phyloP scores from a whole-genome alignment of 2,797 vertebrate genomes.

The Manis javanica region DNA sequence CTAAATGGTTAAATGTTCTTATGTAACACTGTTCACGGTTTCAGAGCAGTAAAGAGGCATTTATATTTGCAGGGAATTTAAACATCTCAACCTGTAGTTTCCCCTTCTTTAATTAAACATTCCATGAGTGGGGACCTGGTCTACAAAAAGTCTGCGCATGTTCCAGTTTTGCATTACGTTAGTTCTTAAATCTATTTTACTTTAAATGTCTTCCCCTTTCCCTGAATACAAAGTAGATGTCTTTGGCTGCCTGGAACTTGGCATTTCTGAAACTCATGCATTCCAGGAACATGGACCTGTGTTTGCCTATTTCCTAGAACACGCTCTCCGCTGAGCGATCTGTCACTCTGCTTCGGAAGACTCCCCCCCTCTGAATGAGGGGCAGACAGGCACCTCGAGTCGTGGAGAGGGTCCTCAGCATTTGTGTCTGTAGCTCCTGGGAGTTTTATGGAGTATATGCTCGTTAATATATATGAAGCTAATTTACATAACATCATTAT shows the following conservation, averaged over 20 bases:
- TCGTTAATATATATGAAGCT: constrained; percentile 68
- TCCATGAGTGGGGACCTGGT: not conserved
- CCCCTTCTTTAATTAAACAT: constrained; percentile 47
- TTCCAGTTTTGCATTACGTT: constrained; percentile 1
- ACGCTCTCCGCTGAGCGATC: constrained; percentile 55
- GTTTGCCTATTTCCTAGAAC: constrained; percentile 77
- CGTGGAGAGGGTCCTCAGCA: constrained; percentile 63
- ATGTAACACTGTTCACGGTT: not conserved
- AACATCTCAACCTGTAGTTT: constrained; percentile 8
- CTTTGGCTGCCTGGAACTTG: constrained; percentile 59
- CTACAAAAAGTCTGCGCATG: not conserved
- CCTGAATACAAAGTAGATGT: constrained; percentile 47
- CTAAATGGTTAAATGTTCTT: not conserved
- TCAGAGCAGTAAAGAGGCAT: not conserved
- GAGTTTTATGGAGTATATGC: not conserved
- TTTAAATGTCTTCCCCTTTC: constrained; percentile 21
- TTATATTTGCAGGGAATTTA: constrained; percentile 34
- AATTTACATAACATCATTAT: constrained; percentile 71
- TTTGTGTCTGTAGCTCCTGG: constrained; percentile 54
- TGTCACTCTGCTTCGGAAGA: constrained; percentile 69
- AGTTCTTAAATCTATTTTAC: constrained; percentile 47
- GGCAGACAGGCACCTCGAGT: constrained; percentile 71
- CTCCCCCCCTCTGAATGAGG: constrained; percentile 76
- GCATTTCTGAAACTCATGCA: constrained; percentile 69
- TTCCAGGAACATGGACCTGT: constrained; percentile 56